A percentile compares a stretch with the other conserved stretches of the same genome.
phyloP scores from a whole-genome alignment of 1,140 invertebrate species.

The Anastrepha ludens region DNA sequence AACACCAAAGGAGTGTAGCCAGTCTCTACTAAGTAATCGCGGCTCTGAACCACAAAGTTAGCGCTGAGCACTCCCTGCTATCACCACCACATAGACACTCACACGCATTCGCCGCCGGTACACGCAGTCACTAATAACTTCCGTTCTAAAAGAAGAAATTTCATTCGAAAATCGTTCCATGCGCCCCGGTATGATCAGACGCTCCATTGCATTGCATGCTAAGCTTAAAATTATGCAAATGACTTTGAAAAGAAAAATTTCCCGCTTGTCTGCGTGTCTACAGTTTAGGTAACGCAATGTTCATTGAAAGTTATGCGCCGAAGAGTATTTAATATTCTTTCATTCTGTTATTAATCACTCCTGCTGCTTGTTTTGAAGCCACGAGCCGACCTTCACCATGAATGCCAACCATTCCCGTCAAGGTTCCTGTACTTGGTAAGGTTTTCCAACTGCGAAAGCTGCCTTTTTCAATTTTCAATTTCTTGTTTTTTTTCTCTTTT shows the following conservation, averaged over 20 bases:
- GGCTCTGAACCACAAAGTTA: neutral
- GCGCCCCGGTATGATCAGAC: neutral
- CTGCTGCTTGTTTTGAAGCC: neutral
- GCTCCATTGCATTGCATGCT: neutral
- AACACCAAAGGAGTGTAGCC: neutral
- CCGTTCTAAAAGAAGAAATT: conserved; percentile 45
- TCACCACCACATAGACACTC: neutral
- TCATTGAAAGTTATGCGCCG: neutral
- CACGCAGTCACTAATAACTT: conserved; percentile 24
- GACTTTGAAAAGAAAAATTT: neutral
- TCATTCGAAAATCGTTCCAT: neutral
- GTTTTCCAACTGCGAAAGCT: neutral
- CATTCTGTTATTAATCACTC: no score
- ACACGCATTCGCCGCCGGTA: neutral
- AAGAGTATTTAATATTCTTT: neutral
- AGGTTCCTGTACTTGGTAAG: neutral
- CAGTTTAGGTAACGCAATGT: neutral
- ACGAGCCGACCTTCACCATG: conserved; percentile 34
- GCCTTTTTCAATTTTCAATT: neutral
- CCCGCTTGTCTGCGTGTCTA: neutral
- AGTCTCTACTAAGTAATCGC: neutral
- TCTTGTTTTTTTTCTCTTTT: neutral
- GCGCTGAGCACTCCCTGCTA: neutral
- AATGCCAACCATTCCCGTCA: neutral
- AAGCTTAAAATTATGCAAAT: conserved; percentile 52